Evolutionary conservation across 2,888 invertebrate species (phyloP), one percentile per base, ranked within the genome.

Genomic region (Drosophila stalkeri): DNA sequence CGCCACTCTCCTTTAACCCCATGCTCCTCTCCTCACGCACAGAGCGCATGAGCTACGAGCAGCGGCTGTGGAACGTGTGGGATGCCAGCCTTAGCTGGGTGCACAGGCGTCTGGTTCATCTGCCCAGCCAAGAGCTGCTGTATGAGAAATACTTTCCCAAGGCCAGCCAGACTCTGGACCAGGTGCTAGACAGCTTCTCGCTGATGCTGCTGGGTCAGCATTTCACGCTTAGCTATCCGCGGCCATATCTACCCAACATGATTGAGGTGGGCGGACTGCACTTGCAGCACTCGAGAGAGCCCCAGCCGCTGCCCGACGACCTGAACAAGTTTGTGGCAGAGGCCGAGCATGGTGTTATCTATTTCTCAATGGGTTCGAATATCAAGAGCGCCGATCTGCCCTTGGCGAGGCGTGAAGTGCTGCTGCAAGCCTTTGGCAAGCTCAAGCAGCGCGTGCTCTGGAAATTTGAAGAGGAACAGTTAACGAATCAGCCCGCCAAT

Each of bases 331-430:
- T 93, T 64, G 71, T 94, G 3, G 93, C 93, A 60, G 91, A 93
- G 1, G 75, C 89, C 0, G 72, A 73, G 31, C 72, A 93, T 63
- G 94, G 94, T 2, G 93, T 92, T 3, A 91, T 94, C 3, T 93
- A 93, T 68, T 94, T 94, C 75, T 93, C 94, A 0, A 90, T 94
- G 91, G 94, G 94, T 3, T 92, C 93, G 0, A 93, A 92, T 74
- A 70, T 93, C 4, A 90, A 90, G 55, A 85, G 91, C n/a, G 80
- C 77, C 3, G 80, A 82, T 35, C 54, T 93, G 2, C 91, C 91
- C 0, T 20, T 20, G 0, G 74, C 86, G 1, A 90, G 83, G 18
- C 80, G 84, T 0, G 47, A 86, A 8, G 68, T 78, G 2, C 23
- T 91, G 12, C 18, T 91, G 31, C 72, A 90, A 14, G 78, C 84